Base-by-base conservation (phyloP, 2,113 vertebrate species). In the Albula goreensis region DNA sequence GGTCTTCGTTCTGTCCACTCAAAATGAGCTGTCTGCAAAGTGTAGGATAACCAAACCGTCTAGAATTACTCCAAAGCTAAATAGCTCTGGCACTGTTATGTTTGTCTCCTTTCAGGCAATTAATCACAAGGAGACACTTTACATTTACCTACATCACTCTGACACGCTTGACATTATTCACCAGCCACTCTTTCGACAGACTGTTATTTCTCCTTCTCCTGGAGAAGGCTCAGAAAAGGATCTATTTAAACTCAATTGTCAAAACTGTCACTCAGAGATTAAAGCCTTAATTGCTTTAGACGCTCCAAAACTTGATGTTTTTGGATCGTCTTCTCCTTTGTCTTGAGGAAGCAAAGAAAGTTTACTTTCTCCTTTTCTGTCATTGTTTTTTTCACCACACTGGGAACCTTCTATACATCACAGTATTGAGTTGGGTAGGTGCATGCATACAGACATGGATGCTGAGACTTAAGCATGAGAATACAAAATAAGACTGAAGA, bases 111-210 rank as follows among this genome's bases (percentile, higher is more conserved):
- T 81, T 66, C n/a, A 10, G 2, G 85, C 89, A 82, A 91, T 91
- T 86, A 89, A 90, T 90, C 88, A 90, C 84, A 81, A 4, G 50
- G 81, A 86, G 89, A 86, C 84, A 51, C 77, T 85, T 87, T 90
- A 86, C 74, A 48, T 85, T 87, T 85, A 83, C 85, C 78, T 81
- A 85, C 25, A 91, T 86, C 83, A 79, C 79, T 79, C 80, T 63
- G 80, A 88, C 86, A 17, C 25, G 78, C 85, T 85, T 60, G 60
- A 86, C 89, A 87, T 60, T 22, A 89, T 81, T 89, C 85, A 92
- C 86, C 17, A 87, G 77, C 85, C 80, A 88, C 60, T 89, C 88
- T 88, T 83, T 22, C 50, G 80, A 57, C 70, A 82, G 50, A 85
- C 80, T 83, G 78, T 79, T 85, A 78, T 85, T 80, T 79, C 79